A percentile compares a stretch with the other conserved stretches of the same genome.
Evolutionary conservation across 2,113 vertebrate genomes (phyloP).

Genomic region (Aleadryas rufinucha): DNA sequence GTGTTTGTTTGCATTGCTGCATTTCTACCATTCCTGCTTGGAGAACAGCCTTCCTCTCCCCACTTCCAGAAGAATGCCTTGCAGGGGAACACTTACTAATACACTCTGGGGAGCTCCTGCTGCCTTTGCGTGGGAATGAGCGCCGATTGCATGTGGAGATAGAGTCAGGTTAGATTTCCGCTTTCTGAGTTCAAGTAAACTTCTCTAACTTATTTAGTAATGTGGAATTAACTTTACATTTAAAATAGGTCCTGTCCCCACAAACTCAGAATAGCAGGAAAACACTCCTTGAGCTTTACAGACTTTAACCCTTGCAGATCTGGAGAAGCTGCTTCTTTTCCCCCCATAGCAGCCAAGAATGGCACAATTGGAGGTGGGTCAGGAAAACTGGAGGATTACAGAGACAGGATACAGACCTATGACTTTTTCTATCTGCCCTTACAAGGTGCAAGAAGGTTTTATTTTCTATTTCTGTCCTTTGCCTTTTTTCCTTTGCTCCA

Average conservation of each 20-base stretch:
- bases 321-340: neutral
- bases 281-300: neutral
- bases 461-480: neutral
- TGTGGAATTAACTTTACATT: slow-evolving; percentile 1
- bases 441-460: neutral
- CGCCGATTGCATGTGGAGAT: neutral
- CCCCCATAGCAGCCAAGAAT: rapidly evolving
- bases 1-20: slow-evolving; percentile 22
- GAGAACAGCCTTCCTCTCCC: neutral
- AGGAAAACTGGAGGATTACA: neutral
- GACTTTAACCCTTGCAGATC: neutral
- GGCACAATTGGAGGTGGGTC: neutral
- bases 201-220: slow-evolving; percentile 15
- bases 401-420: neutral
- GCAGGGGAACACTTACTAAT: neutral
- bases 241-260: neutral
- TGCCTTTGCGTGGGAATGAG: slow-evolving; percentile 35
- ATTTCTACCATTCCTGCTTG: slow-evolving; percentile 22
- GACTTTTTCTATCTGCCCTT: neutral
- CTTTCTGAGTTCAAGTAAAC: slow-evolving; percentile 31
- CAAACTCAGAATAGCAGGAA: neutral
- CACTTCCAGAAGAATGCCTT: neutral
- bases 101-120: neutral
- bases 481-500: neutral
- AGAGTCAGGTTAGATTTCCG: neutral